A percentile compares a stretch with the other conserved stretches of the same genome.
Evolutionary conservation across 2,797 vertebrate genomes (phyloP).

Genomic region (Parambassis ranga): DNA sequence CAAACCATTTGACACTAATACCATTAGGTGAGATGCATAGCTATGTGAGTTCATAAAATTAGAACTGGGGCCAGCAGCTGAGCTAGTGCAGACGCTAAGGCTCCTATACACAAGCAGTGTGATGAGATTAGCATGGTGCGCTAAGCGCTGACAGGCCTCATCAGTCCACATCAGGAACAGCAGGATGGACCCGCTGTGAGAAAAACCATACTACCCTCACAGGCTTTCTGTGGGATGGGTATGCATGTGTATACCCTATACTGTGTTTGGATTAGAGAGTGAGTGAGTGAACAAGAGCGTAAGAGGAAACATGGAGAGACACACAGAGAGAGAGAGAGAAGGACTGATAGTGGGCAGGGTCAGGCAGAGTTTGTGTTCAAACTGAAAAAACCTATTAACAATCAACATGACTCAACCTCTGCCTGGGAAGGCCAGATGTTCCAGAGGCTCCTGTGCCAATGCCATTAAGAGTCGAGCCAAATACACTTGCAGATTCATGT

Average conservation of each 20-base stretch:
- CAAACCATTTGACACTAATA: slow-evolving; percentile 77
- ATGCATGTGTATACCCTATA: background rate
- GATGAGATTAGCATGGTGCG: slow-evolving; percentile 70
- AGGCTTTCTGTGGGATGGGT: background rate
- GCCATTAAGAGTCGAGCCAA: slow-evolving; percentile 69
- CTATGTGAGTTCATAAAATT: slow-evolving; percentile 77
- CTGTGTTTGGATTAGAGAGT: background rate
- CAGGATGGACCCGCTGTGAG: slow-evolving; percentile 43
- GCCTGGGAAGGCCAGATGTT: slow-evolving; percentile 75
- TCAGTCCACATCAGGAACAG: slow-evolving; percentile 75
- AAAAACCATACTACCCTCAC: slow-evolving; percentile 48
- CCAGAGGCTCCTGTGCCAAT: slow-evolving; percentile 58
- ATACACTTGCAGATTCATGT: slow-evolving; percentile 66
- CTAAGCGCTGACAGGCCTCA: slow-evolving; percentile 72
- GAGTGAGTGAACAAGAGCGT: background rate
- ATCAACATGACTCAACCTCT: slow-evolving; percentile 51
- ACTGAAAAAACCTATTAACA: slow-evolving; percentile 53
- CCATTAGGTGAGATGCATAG: slow-evolving; percentile 78
- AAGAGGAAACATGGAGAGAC: no score
- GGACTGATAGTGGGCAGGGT: slow-evolving; percentile 11
- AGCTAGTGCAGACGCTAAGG: slow-evolving; percentile 64
- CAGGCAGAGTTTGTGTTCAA: slow-evolving; percentile 28
- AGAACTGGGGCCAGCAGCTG: slow-evolving; percentile 50
- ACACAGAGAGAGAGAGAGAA: background rate
- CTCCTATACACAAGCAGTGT: slow-evolving; percentile 51